A percentile compares a stretch with the other conserved stretches of the same genome.
These are phyloP conservation scores for Perodicticus potto DNA, from an alignment of 2,797 vertebrate species.

Conservation along the genomic window DNA sequence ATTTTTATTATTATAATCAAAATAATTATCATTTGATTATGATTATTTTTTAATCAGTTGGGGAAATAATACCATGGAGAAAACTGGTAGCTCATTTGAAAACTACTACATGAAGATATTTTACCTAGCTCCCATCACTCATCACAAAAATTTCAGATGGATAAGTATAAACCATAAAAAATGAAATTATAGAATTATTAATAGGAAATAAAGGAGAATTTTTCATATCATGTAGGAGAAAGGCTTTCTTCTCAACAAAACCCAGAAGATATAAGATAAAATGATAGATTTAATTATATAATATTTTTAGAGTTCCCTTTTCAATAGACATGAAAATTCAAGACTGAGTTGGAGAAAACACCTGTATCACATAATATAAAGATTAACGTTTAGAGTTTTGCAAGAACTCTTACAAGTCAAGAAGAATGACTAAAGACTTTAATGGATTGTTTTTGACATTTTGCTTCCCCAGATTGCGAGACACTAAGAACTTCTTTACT, in stretches of 20 bases:
- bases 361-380: neutral
- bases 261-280: neutral
- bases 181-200: neutral
- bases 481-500: neutral
- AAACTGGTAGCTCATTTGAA: neutral
- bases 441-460: slow-evolving; percentile 52
- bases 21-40: neutral
- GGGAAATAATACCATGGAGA: neutral
- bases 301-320: neutral
- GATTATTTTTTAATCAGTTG: neutral
- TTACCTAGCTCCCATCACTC: neutral
- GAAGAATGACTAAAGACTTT: neutral
- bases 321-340: neutral
- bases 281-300: neutral
- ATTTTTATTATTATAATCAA: slow-evolving; percentile 21
- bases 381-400: neutral
- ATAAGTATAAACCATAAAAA: neutral
- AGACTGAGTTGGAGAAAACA: neutral
- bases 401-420: neutral
- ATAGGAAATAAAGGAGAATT: neutral
- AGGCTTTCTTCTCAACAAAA: neutral
- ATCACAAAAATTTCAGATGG: neutral
- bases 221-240: neutral
- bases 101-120: neutral
- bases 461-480: slow-evolving; percentile 43